Conservation (phyloP, 1,140 invertebrate species). For the Aphis craccivora region DNA sequence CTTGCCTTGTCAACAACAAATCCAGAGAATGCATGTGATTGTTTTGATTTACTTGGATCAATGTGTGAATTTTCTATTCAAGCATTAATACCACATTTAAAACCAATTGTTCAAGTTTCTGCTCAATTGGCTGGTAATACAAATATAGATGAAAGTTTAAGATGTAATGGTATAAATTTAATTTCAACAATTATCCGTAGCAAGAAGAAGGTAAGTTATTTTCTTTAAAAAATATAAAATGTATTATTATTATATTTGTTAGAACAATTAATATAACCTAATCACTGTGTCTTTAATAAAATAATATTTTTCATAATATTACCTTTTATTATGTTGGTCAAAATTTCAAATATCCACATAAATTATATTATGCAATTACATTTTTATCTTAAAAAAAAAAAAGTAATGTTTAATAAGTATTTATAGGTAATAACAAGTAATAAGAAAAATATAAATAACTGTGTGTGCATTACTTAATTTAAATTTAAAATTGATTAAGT, state of each 20-base stretch:
- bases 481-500: too few relatives aligned
- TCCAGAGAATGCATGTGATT: constrained; percentile 44
- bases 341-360: too few relatives aligned
- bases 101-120: constrained; percentile 52
- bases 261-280: background rate
- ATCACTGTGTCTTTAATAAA: background rate
- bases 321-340: too few relatives aligned
- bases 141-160: constrained; percentile 40
- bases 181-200: constrained; percentile 43
- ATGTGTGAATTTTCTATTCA: constrained; percentile 54
- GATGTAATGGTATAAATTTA: constrained; percentile 44
- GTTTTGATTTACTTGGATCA: constrained; percentile 19
- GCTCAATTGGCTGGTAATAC: constrained; percentile 43
- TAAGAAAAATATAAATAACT: too few relatives aligned
- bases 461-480: too few relatives aligned
- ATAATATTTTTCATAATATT: background rate
- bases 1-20: constrained; percentile 38
- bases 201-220: constrained; percentile 48
- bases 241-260: background rate
- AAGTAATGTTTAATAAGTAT: too few relatives aligned
- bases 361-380: too few relatives aligned
- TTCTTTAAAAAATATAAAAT: background rate
- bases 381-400: too few relatives aligned
- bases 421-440: too few relatives aligned
- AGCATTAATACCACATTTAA: constrained; percentile 43